These are phyloP conservation scores for Platycercus adscitus DNA, from an alignment of 2,113 vertebrate species.

Conservation along the genomic window DNA sequence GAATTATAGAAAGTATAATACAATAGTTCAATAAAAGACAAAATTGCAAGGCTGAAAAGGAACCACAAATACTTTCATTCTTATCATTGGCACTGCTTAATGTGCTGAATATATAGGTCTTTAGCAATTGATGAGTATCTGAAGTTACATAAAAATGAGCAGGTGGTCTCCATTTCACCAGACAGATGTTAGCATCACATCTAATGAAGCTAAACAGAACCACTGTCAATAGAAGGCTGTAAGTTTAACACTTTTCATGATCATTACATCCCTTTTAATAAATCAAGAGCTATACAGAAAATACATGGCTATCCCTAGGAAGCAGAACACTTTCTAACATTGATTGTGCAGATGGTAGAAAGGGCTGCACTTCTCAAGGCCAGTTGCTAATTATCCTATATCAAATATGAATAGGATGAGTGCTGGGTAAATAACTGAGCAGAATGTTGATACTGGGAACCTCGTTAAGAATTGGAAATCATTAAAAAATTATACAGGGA, in stretches of 20 bases:
- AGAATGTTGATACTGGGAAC: slow-evolving; percentile 3
- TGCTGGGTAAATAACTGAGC: slow-evolving; percentile 22
- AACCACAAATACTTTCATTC: neutral
- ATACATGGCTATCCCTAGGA: neutral
- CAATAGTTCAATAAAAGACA: neutral
- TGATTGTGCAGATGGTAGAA: slow-evolving; percentile 19
- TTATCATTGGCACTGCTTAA: neutral
- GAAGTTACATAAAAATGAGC: neutral
- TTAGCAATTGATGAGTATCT: neutral
- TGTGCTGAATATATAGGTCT: neutral
- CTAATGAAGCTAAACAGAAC: slow-evolving; percentile 40
- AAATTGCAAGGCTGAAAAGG: neutral
- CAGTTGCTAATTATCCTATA: slow-evolving; percentile 45
- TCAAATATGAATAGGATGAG: slow-evolving; percentile 38
- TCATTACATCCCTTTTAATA: slow-evolving; percentile 27
- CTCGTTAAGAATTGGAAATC: slow-evolving; percentile 5
- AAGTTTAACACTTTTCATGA: neutral
- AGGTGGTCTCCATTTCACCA: slow-evolving; percentile 1
- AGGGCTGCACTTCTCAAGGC: slow-evolving; percentile 24
- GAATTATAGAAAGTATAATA: neutral
- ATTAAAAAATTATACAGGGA: slow-evolving; percentile 17
- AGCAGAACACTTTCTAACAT: neutral
- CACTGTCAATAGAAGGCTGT: neutral
- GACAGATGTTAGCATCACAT: slow-evolving; percentile 12
- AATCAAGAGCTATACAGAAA: slow-evolving; percentile 27